Evolutionary conservation across 2,797 vertebrate genomes (phyloP), one percentile per base, ranked within the genome.

Genomic region (Manis pentadactyla): DNA sequence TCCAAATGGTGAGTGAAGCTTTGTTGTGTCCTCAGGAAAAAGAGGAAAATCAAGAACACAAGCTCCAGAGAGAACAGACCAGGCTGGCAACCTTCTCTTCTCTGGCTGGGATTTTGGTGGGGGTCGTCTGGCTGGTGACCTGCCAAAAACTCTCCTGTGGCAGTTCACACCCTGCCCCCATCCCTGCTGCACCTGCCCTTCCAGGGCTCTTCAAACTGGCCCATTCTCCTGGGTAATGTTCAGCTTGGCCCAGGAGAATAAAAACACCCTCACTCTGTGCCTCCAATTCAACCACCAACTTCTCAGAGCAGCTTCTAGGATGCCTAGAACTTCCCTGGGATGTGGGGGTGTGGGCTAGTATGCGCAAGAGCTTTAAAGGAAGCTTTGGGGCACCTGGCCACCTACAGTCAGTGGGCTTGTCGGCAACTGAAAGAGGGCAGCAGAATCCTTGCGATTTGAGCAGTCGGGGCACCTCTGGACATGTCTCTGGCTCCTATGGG

Each of bases 61-160:
- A 71, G 34, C 12, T 74, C 59, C n/a, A 19, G 1, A 27, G 79
- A 92, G 51, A 31, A 61, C 31, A 82, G 39, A 78, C 55, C 21
- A 69, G 49, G 64, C 77, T 2, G 4, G 8, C 15, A 37, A 15
- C 37, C 75, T 85, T 75, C 37, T 84, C 34, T 66, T 17, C 39
- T 78, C 90, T 1, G 2, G 21, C 18, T 87, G 49, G 63, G 7
- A 66, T 88, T 94, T 39, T 17, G 17, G 21, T 31, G 15, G 25
- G 11, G 11, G 51, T 75, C 49, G 12, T 61, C 27, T 14, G 46
- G 59, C 37, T 15, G 34, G 39, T 19, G 75, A 46, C 88, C 17
- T 34, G 4, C 7, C 74, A n/a, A 8, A 27, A 19, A 8, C 12
- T 4, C 12, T 37, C 10, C 14, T 4, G 0, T 1, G 6, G 42